These are phyloP conservation scores for Lindbergichthys nudifrons DNA, from an alignment of 2,797 vertebrate species.

Conservation along the genomic window DNA sequence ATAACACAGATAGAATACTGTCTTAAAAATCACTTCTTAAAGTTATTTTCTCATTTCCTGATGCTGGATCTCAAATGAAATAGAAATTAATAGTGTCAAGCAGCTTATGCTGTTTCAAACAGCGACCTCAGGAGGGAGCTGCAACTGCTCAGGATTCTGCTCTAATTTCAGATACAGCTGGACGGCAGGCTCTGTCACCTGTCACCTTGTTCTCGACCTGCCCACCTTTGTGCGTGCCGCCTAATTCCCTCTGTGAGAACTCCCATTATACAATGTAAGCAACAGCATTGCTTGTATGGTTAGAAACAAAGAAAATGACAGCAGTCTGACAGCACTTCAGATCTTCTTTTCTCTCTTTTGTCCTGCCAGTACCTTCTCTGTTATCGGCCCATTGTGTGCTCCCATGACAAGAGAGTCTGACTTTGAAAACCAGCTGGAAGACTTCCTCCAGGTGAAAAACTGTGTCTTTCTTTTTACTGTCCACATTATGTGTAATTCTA, in stretches of 20 bases:
- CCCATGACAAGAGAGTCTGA: conserved; percentile 8
- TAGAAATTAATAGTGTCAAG: neutral
- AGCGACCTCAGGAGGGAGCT: conserved; percentile 82
- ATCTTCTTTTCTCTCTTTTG: neutral
- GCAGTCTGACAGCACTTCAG: neutral
- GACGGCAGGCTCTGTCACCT: conserved; percentile 56
- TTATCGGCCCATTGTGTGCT: conserved; percentile 3
- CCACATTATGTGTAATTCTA: neutral
- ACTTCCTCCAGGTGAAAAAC: conserved; percentile 8
- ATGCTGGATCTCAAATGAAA: neutral
- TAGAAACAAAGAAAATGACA: neutral
- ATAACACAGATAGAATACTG: neutral
- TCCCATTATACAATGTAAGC: neutral
- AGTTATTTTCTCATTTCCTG: neutral
- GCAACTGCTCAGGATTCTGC: conserved; percentile 71
- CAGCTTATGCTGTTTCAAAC: conserved; percentile 66
- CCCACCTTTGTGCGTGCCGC: neutral
- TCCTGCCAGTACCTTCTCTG: neutral
- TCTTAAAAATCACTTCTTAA: neutral
- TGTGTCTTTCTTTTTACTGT: neutral
- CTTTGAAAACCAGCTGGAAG: conserved; percentile 1
- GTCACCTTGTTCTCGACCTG: conserved; percentile 42
- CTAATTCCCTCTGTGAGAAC: neutral
- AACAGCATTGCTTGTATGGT: conserved; percentile 4
- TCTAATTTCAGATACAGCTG: conserved; percentile 30